Base-by-base conservation (phyloP, 2,797 vertebrate genomes). In the Chaunax sp. region DNA sequence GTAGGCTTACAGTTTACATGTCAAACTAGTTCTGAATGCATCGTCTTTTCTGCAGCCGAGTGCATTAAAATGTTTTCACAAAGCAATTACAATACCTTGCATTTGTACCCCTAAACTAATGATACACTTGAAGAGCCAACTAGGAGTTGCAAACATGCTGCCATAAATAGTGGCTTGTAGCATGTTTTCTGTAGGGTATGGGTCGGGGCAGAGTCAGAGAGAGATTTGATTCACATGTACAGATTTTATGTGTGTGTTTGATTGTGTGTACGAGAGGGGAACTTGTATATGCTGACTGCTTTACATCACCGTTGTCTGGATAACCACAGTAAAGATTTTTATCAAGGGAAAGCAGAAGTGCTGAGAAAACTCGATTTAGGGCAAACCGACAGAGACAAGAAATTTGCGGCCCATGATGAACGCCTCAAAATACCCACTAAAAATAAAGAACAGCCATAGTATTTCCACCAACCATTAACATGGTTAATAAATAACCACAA, bases 401-500 rank as follows among this genome's bases (percentile, higher is more conserved):
- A 58, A 13, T 56, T 15, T 9, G 22, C 44, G 33, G 10, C 26
- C 8, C 6, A 56, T 9, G 15, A 30, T 52, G 33, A 64, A 30
- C 25, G 55, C 16, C 16, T 74, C 15, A 51, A 64, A 62, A 16
- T 6, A 49, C 4, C 30, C 35, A 0, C 7, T 26, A 16, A 19
- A 58, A 52, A 41, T 47, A 56, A 3, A 35, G 23, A 13, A 1
- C 22, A 54, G 45, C 8, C 38, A 23, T 25, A 64, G 16, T 2
- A 25, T 66, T 69, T 64, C 22, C 28, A 19, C 26, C 5, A 30
- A 53, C 15, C 53, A 28, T 61, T 52, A 61, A 74, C 33, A 53
- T 16, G 23, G 69, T 83, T 75, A 83, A 81, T 78, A 67, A 84
- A 79, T 61, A 69, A 68, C 72, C 54, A 30, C 28, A 56, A 47